phyloP scores from a whole-genome alignment of 2,888 invertebrate genomes.

The Zaprionus bogoriensis region DNA sequence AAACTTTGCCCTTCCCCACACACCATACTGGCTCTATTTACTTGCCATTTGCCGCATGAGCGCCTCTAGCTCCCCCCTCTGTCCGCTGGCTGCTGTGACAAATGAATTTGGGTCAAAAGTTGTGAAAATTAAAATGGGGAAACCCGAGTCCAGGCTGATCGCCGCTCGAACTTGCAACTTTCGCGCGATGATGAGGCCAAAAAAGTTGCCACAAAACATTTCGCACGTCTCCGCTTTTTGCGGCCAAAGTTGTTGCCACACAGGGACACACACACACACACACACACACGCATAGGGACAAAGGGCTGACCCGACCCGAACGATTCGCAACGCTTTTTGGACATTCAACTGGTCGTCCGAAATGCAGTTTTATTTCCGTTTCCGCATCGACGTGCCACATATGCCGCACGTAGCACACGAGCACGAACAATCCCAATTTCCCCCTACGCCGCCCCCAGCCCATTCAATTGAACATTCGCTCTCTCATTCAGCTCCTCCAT shows the following conservation, averaged over 20 bases:
- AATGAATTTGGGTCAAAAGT: conserved; percentile 75
- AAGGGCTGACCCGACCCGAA: conserved; percentile 32
- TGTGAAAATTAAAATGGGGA: conserved; percentile 65
- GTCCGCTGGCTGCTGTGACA: conserved; percentile 47
- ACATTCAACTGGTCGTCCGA: conserved; percentile 69
- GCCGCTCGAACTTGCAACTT: not conserved
- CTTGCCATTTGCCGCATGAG: conserved; percentile 46
- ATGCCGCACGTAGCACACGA: conserved; percentile 50
- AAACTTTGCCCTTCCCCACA: conserved; percentile 30
- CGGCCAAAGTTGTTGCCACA: conserved; percentile 5
- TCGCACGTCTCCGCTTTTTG: conserved; percentile 1
- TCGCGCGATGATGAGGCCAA: conserved; percentile 24
- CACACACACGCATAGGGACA: no score
- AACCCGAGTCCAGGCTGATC: conserved; percentile 5
- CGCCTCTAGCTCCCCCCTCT: conserved; percentile 17
- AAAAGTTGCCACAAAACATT: conserved; percentile 15
- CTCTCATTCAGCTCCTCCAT: not conserved
- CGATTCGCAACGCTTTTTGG: conserved; percentile 63
- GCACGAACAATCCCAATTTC: not conserved
- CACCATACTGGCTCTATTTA: not conserved
- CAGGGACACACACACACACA: no score
- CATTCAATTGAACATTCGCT: conserved; percentile 53
- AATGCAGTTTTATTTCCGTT: conserved; percentile 73
- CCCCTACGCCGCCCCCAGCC: not conserved
- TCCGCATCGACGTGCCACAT: conserved; percentile 58